These are phyloP conservation scores for Bruchidius siliquastri DNA, from an alignment of 2,888 invertebrate species.

Conservation along the genomic window DNA sequence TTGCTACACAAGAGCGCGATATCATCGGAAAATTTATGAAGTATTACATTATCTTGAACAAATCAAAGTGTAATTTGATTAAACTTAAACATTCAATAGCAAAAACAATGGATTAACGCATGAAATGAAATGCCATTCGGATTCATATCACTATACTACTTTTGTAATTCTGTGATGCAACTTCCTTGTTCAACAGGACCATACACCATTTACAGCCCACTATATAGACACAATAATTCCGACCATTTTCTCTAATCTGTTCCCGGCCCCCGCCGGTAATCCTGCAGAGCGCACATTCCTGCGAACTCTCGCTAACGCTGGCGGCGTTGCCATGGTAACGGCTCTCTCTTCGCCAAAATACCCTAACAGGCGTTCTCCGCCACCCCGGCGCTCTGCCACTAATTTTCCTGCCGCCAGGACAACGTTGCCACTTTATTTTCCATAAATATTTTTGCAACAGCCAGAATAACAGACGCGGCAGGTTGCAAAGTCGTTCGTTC, in stretches of 20 bases:
- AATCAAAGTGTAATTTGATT: no score
- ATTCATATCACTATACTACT: neutral
- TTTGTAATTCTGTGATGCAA: neutral
- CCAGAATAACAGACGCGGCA: conserved; percentile 3
- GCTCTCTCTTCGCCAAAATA: neutral
- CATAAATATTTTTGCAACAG: conserved; percentile 26
- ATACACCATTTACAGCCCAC: neutral
- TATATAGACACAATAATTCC: neutral
- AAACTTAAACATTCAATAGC: no score
- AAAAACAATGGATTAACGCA: no score
- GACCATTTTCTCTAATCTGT: neutral
- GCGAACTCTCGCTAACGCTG: neutral
- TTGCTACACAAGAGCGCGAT: no score
- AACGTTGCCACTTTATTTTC: conserved; percentile 28
- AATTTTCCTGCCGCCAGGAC: neutral
- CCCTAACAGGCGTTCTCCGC: neutral
- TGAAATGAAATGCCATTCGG: no score
- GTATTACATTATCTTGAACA: no score
- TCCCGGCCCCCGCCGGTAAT: neutral
- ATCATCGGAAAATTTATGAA: no score
- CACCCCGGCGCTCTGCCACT: neutral
- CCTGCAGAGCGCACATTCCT: neutral
- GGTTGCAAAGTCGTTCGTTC: neutral
- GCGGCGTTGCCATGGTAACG: neutral
- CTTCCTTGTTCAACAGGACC: neutral